Evolutionary conservation across 1,140 invertebrate genomes (phyloP).

Genomic region (Ceratoteleas bidentatus): DNA sequence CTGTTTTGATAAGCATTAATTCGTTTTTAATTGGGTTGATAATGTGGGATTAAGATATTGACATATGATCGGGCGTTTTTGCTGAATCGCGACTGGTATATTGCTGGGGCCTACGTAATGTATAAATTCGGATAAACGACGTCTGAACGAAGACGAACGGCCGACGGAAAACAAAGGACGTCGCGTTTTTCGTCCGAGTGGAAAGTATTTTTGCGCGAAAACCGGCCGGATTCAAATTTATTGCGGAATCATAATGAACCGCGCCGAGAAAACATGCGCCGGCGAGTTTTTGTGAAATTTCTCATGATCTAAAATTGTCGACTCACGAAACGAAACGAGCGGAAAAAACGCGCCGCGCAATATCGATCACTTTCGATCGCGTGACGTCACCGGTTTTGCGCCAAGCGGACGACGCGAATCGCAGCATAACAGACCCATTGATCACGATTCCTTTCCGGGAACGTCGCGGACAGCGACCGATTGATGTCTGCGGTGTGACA

Average conservation of each 20-base stretch:
- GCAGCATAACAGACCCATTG: constrained; percentile 39
- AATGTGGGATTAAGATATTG: constrained; percentile 18
- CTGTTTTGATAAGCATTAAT: neutral
- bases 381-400: constrained; percentile 27
- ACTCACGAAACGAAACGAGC: neutral
- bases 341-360: too few species aligned
- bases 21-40: constrained; percentile 16
- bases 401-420: constrained; percentile 15
- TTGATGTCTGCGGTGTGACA: constrained; percentile 29
- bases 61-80: neutral
- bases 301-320: too few species aligned
- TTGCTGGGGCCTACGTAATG: neutral
- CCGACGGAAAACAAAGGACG: too few species aligned
- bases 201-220: too few species aligned
- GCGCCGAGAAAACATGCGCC: too few species aligned
- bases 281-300: too few species aligned
- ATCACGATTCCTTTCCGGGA: constrained; percentile 49
- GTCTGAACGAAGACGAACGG: too few species aligned
- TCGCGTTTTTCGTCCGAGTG: too few species aligned
- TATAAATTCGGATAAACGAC: too few species aligned
- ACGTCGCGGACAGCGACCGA: constrained; percentile 38
- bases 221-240: too few species aligned
- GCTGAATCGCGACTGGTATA: neutral
- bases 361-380: constrained; percentile 13
- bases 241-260: too few species aligned